phyloP scores from a whole-genome alignment of 2,888 invertebrate species.

The Philhelius pedissequus region DNA sequence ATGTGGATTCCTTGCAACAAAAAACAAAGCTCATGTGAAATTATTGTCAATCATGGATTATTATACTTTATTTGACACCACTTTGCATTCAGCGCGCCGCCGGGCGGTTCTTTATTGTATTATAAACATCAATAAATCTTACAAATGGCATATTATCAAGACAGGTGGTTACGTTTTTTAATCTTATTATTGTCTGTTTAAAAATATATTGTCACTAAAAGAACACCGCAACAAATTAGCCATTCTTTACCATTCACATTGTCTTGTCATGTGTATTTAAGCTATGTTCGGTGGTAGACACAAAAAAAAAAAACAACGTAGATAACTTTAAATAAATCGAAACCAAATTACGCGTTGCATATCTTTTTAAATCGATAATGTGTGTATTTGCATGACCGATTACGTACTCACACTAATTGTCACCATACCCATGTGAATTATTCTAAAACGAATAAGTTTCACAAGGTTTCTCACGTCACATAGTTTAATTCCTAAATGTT shows the following conservation, averaged over 20 bases:
- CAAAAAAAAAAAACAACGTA: not conserved
- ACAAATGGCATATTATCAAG: not conserved
- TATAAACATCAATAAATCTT: not conserved
- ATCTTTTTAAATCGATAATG: not conserved
- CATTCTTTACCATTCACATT: not conserved
- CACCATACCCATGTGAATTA: not conserved
- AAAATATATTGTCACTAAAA: not conserved
- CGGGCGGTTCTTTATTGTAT: not conserved
- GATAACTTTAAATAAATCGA: not conserved
- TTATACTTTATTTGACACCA: too few species aligned
- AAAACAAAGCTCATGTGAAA: too few species aligned
- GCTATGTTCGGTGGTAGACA: too few species aligned
- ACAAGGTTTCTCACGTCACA: not conserved
- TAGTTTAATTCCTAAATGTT: not conserved
- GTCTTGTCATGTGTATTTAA: not conserved
- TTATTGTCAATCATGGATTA: too few species aligned
- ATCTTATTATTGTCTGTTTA: constrained; percentile 7
- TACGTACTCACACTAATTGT: not conserved
- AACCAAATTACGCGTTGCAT: not conserved
- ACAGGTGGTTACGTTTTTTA: not conserved
- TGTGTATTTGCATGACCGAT: not conserved
- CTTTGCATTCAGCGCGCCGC: not conserved
- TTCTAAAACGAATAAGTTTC: not conserved
- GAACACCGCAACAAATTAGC: not conserved
- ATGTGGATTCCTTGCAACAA: too few species aligned